Evolutionary conservation across 2,113 vertebrate species (phyloP), one percentile per base, ranked within the genome.

Genomic region (Sinosuthora webbiana): DNA sequence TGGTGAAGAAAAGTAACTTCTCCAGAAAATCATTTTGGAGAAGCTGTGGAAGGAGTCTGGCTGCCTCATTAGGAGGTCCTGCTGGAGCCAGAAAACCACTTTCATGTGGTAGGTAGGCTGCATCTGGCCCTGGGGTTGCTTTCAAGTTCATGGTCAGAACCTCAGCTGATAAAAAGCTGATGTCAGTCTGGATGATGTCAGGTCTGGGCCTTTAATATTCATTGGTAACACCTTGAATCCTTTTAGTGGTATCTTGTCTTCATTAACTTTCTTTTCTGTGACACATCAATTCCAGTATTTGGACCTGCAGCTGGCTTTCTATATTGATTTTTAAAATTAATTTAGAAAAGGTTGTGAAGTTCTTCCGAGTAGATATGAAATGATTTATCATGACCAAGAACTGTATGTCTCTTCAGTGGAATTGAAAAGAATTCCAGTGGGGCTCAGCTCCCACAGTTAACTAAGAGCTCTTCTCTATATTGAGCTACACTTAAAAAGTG

Each of bases 261-360:
- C 77, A 87, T 96, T 97, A 93, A 64, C 57, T 93, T 87, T 89
- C 47, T 93, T 17, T 87, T 91, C 60, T 84, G 35, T 93, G 78
- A 71, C 78, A 84, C 47, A 87, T 82, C 81, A 64, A 35, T 91
- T 95, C 83, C 71, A 91, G 67, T 68, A 84, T 93, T 91, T 90
- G 67, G 31, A 87, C 24, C 62, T 71, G 44, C n/a, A 68, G 24
- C 45, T 91, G 65, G 30, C 27, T 93, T 57, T 89, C 82, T 60
- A 41, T 84, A 91, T 87, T 91, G 88, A 94, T 92, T 95, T 93
- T 84, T 64, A 0, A 41, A 84, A 82, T 87, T 78, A 93, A 82
- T 81, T 87, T 89, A 53, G 42, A 84, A 84, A 87, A 94, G 44
- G 21, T 83, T 88, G 70, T 83, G 79, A 83, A 88, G 41, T 79